Conservation (phyloP, 2,888 invertebrate genomes). For the Hirtodrosophila duncani region DNA sequence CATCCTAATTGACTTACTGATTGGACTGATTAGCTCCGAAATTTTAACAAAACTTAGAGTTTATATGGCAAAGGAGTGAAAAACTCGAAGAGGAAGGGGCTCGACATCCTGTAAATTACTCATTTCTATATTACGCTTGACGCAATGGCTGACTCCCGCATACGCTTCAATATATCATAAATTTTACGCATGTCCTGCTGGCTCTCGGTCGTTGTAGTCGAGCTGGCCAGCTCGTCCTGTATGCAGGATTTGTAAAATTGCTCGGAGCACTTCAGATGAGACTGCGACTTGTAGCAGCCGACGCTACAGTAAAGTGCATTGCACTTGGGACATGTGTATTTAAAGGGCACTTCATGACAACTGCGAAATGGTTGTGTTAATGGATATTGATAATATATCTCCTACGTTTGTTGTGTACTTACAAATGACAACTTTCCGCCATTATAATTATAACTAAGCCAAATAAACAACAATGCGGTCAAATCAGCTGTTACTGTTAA, state of each 20-base stretch:
- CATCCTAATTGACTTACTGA: too few relatives aligned
- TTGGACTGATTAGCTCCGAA: too few relatives aligned
- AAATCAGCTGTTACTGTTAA: constrained; percentile 23
- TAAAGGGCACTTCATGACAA: constrained; percentile 81
- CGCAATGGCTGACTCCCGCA: too few relatives aligned
- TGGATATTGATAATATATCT: background rate
- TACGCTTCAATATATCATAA: constrained; percentile 71
- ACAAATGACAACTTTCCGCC: constrained; percentile 62
- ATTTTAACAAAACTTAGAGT: too few relatives aligned
- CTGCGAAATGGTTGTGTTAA: constrained; percentile 77
- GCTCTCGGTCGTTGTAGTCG: constrained; percentile 51
- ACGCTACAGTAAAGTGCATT: constrained; percentile 89
- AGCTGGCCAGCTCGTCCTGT: constrained; percentile 82
- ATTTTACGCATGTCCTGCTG: constrained; percentile 72
- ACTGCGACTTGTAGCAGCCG: constrained; percentile 87
- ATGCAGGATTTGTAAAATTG: constrained; percentile 91
- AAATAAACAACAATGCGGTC: constrained; percentile 21
- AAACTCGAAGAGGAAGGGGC: too few relatives aligned
- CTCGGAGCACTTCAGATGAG: constrained; percentile 91
- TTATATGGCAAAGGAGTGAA: too few relatives aligned
- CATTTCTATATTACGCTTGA: too few relatives aligned
- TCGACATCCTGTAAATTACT: too few relatives aligned
- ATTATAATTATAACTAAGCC: constrained; percentile 34
- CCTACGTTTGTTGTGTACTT: constrained; percentile 17
- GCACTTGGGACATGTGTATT: constrained; percentile 94